Evolutionary conservation across 2,797 vertebrate genomes (phyloP).

Genomic region (Cercopithecus mitis): DNA sequence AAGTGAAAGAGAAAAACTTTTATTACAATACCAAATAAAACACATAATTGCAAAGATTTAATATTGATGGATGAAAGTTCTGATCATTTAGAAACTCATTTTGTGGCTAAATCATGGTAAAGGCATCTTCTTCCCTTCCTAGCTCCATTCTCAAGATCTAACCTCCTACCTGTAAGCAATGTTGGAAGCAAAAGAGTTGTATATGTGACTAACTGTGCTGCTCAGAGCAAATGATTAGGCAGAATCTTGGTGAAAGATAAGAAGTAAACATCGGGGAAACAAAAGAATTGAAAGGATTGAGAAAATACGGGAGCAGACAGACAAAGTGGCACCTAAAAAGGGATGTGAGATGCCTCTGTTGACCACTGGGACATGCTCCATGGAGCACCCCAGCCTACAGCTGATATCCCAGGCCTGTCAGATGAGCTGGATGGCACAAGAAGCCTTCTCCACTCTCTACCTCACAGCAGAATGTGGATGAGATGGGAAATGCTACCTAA

Average conservation of each 20-base stretch:
- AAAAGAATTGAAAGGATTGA: neutral
- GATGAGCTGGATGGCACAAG: neutral
- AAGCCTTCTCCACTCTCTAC: neutral
- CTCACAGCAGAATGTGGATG: neutral
- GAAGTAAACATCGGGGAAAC: neutral
- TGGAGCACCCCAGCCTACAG: neutral
- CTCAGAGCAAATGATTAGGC: neutral
- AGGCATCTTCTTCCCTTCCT: neutral
- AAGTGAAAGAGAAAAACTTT: neutral
- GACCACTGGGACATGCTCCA: no score
- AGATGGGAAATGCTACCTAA: neutral
- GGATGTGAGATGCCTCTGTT: neutral
- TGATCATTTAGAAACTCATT: neutral
- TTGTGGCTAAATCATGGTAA: neutral
- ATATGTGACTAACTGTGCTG: neutral
- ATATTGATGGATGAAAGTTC: neutral
- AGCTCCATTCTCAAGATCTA: neutral
- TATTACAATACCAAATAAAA: neutral
- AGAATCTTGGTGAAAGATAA: neutral
- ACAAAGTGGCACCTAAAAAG: neutral
- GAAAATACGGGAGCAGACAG: neutral
- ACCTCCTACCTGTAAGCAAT: neutral
- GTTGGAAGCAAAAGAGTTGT: neutral
- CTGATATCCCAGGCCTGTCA: neutral
- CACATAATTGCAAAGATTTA: neutral